phyloP scores from a whole-genome alignment of 2,797 vertebrate genomes.

The Eptatretus atami region DNA sequence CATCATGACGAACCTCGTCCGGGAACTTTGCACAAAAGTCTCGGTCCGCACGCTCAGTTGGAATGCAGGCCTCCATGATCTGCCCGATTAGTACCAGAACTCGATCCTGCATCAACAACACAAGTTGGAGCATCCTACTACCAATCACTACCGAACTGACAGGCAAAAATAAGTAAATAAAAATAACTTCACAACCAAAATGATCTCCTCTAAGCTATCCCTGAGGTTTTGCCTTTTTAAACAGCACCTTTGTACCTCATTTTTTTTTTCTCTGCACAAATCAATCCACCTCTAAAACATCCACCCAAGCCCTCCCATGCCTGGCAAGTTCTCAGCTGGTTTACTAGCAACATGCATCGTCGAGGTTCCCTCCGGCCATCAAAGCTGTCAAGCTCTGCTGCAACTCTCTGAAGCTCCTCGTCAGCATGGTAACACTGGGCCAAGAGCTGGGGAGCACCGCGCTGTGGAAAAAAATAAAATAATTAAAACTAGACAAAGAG shows the following conservation, averaged over 20 bases:
- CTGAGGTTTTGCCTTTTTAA: no score
- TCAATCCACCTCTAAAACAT: no score
- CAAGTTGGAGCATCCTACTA: no score
- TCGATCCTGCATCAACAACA: no score
- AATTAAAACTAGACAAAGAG: not conserved
- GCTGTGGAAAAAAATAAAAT: slow-evolving; percentile 15
- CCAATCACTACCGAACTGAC: no score
- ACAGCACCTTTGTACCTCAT: no score
- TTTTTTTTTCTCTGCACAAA: no score
- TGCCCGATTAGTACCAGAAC: slow-evolving; percentile 72
- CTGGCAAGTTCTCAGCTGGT: slow-evolving; percentile 94
- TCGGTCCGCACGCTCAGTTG: slow-evolving; percentile 53
- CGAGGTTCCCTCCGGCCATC: slow-evolving; percentile 87
- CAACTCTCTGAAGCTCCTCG: slow-evolving; percentile 82
- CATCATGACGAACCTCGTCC: slow-evolving; percentile 94
- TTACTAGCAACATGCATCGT: slow-evolving; percentile 69
- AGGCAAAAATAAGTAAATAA: no score
- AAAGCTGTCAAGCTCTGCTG: slow-evolving; percentile 67
- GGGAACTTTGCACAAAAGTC: slow-evolving; percentile 94
- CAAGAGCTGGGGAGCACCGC: slow-evolving; percentile 71
- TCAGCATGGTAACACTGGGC: slow-evolving; percentile 95
- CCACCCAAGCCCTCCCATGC: slow-evolving; percentile 15
- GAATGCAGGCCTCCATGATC: slow-evolving; percentile 95
- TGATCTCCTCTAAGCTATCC: no score
- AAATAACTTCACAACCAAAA: no score